Conservation (phyloP, 2,113 vertebrate species). For the Merops nubicus region DNA sequence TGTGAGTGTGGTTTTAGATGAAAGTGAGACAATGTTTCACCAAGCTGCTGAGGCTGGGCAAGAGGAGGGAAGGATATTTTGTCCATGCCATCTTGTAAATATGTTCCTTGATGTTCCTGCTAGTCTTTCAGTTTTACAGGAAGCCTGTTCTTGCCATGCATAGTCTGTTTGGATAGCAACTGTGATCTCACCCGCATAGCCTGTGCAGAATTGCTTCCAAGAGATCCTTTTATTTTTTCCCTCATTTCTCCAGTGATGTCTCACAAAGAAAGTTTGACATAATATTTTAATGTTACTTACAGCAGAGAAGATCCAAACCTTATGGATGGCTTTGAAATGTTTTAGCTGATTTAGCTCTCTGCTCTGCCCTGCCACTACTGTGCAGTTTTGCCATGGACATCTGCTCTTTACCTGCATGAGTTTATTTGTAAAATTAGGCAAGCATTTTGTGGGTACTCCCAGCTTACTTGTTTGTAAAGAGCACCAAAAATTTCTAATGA, state of each 20-base stretch:
- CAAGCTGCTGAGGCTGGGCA: constrained; percentile 14
- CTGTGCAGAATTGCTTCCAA: background rate
- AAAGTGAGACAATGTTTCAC: background rate
- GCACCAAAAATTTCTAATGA: background rate
- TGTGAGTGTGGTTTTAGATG: background rate
- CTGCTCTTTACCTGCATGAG: background rate
- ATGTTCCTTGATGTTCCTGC: constrained; percentile 18
- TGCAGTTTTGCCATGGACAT: background rate
- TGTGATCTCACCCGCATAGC: constrained; percentile 52
- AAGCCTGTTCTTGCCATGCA: constrained; percentile 22
- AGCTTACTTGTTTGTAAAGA: background rate
- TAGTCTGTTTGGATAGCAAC: constrained; percentile 34
- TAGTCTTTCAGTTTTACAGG: constrained; percentile 34
- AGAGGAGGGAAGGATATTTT: background rate
- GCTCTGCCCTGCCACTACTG: background rate
- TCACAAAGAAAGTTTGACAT: constrained; percentile 36
- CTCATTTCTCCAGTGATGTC: constrained; percentile 14
- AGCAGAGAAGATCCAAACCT: constrained; percentile 34
- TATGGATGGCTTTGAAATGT: background rate
- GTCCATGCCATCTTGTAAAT: constrained; percentile 40
- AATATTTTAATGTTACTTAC: constrained; percentile 47
- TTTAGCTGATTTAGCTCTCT: background rate
- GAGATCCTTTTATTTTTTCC: background rate
- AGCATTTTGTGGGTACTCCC: background rate
- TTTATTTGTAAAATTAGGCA: constrained; percentile 17